Base-by-base conservation (phyloP, 1,140 invertebrate genomes). In the Paracyclopina nana region DNA sequence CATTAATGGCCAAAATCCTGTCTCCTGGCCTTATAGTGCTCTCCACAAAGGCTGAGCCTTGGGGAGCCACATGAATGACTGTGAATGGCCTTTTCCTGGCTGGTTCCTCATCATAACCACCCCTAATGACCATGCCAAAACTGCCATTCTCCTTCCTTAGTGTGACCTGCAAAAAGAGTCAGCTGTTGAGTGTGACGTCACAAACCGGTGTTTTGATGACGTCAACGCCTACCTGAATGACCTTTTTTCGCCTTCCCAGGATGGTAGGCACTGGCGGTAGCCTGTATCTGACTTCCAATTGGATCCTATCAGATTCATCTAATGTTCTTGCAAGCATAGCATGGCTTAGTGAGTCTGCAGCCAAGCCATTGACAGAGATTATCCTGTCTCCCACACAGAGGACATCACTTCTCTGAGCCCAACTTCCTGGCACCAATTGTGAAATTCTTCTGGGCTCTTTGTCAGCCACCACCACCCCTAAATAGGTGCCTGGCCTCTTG, bases 1-100 rank as follows among this genome's bases (percentile, higher is more conserved):
- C 71, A 66, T 94, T 87, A 1, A 95, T 80, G 42, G 84, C 82
- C 11, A 92, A 56, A 1, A 96, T 67, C n/a, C 88, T 72, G 63
- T 95, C 90, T 1, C 83, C 82, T 6, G 80, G 75, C 61, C 85
- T 80, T 41, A 92, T 77, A 28, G 82, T 74, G 1, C 80, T 78
- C 57, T 72, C 73, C 53, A 72, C 74, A 57, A 43, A n/a, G 27
- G 18, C 38, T 27, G 31, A 12, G 14, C 28, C 20, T 24, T 28
- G 40, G 34, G 24, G 24, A 24, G 25, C 82, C 2, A 96, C 80
- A 55, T 86, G 77, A 0, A 87, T 92, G 1, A 95, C 79, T 3
- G 86, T 76, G 26, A 94, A 62, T 0, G 87, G 82, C 48, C 78
- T 71, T 2, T 72, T 70, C 55, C 62, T 56, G 18, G 56, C 52